phyloP scores from a whole-genome alignment of 2,888 invertebrate genomes.

The Petrolisthes cinctipes region DNA sequence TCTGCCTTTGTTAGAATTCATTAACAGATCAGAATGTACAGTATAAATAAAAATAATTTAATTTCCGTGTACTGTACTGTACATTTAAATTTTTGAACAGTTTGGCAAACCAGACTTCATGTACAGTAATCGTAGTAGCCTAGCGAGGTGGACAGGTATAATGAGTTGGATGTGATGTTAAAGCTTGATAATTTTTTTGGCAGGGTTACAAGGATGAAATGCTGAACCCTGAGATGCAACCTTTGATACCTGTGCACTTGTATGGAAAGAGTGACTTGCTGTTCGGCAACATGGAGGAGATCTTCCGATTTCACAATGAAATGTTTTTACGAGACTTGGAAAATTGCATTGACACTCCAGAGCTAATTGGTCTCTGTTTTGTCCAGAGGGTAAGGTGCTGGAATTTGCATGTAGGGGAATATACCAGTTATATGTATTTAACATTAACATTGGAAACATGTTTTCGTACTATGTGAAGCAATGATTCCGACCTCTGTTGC shows the following conservation, averaged over 20 bases:
- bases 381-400: constrained; percentile 82
- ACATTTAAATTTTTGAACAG: too few relatives aligned
- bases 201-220: constrained; percentile 91
- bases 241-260: constrained; percentile 82
- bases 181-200: too few relatives aligned
- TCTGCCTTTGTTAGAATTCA: too few relatives aligned
- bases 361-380: constrained; percentile 92
- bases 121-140: too few relatives aligned
- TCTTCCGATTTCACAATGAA: constrained; percentile 91
- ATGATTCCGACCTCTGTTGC: too few relatives aligned
- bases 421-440: neutral
- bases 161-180: too few relatives aligned
- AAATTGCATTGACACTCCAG: constrained; percentile 90
- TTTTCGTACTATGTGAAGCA: too few relatives aligned
- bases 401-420: neutral
- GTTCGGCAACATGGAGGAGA: constrained; percentile 93
- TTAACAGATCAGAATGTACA: too few relatives aligned
- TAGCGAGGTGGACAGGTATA: too few relatives aligned
- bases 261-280: constrained; percentile 86
- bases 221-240: constrained; percentile 82
- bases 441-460: neutral
- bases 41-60: too few relatives aligned
- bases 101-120: too few relatives aligned
- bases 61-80: too few relatives aligned
- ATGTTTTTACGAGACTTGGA: constrained; percentile 91